Conservation (phyloP, 2,797 vertebrate genomes). For the Muraenolepis orangiensis region DNA sequence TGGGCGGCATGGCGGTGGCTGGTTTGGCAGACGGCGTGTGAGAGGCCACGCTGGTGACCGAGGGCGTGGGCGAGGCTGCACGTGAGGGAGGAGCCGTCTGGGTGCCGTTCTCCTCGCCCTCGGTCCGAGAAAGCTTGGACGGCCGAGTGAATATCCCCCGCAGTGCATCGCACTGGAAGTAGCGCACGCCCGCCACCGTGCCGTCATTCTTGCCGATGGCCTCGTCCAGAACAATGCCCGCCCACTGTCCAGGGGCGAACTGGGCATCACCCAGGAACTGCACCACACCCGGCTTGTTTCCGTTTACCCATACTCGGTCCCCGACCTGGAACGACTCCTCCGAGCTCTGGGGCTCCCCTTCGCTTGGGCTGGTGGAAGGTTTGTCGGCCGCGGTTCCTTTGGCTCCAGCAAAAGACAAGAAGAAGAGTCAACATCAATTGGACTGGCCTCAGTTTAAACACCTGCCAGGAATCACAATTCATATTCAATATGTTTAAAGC, state of each 20-base stretch:
- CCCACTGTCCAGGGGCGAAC: constrained; percentile 97
- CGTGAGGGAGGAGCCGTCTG: constrained; percentile 76
- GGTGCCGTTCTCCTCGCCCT: constrained; percentile 87
- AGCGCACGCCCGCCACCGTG: constrained; percentile 92
- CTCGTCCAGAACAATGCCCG: constrained; percentile 94
- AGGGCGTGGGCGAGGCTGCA: constrained; percentile 80
- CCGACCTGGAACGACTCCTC: constrained; percentile 87
- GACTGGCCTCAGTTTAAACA: background rate
- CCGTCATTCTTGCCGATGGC: constrained; percentile 97
- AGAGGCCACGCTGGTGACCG: constrained; percentile 71
- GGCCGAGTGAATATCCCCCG: constrained; percentile 95
- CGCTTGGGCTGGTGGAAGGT: constrained; percentile 58
- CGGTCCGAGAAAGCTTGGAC: constrained; percentile 86
- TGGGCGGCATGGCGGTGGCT: constrained; percentile 55
- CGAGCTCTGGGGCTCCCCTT: constrained; percentile 71
- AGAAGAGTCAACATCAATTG: background rate
- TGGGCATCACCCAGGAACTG: constrained; percentile 97
- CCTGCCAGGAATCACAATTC: background rate
- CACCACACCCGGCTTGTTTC: constrained; percentile 91
- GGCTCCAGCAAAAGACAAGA: constrained; percentile 40
- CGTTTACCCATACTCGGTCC: constrained; percentile 96
- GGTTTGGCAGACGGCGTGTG: constrained; percentile 70
- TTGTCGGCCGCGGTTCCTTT: constrained; percentile 74
- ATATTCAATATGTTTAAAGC: background rate
- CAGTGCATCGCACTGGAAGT: constrained; percentile 94